Percentiles rank a stretch among this genome's conserved stretches.
These are phyloP conservation scores for Aurelia sp. DNA, from an alignment of 30 jellyfish, hydroid and myxozoan genomes.

Conservation along the genomic window DNA sequence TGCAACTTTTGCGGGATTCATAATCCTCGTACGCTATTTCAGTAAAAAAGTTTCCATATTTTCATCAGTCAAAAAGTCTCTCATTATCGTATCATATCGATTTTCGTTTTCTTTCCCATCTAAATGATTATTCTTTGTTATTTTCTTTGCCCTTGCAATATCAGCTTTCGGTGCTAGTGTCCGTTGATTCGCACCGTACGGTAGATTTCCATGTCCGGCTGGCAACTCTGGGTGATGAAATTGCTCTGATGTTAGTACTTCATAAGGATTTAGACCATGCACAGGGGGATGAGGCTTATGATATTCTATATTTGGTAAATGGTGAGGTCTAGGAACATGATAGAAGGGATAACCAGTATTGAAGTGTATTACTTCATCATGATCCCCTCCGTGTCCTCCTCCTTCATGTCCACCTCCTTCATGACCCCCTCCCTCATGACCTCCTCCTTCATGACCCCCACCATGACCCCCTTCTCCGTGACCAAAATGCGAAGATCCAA, in stretches of 20 bases:
- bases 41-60: conserved; percentile 21
- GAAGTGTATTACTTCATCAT: conserved; percentile 54
- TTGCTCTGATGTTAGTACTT: conserved; percentile 73
- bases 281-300: conserved; percentile 79
- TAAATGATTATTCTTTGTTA: no score
- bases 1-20: no score
- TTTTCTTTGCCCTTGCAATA: no score
- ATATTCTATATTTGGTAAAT: conserved; percentile 65
- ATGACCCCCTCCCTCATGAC: conserved; percentile 10
- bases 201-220: conserved; percentile 76
- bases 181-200: conserved; percentile 51
- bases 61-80: conserved; percentile 40
- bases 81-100: neutral
- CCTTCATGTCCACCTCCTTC: conserved; percentile 26
- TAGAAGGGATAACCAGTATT: conserved; percentile 76
- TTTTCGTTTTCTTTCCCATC: no score
- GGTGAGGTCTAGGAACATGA: conserved; percentile 66
- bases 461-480: conserved; percentile 31
- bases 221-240: conserved; percentile 55
- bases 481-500: conserved; percentile 44
- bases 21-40: neutral
- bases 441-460: conserved; percentile 23
- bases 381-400: conserved; percentile 25
- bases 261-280: conserved; percentile 84
- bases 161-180: conserved; percentile 1